Evolutionary conservation across 1,140 invertebrate species (phyloP), one percentile per base, ranked within the genome.

Genomic region (Steinernema feltiae): DNA sequence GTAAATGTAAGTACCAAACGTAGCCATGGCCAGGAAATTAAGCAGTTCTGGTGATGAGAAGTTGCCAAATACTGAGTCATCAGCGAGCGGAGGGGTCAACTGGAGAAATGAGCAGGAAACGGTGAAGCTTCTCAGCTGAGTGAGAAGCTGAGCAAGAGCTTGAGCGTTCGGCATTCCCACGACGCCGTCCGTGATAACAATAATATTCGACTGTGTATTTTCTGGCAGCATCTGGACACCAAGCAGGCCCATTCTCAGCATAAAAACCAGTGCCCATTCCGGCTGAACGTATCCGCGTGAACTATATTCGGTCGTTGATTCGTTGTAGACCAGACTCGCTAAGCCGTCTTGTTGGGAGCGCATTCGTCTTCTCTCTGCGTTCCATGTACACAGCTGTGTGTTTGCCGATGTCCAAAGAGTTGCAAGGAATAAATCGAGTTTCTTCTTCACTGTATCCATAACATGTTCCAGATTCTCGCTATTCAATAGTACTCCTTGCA

Each of bases 101-200:
- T 92, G 91, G 70, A 94, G 87, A 87, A 94, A 93, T 69, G 91
- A 93, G 82, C 92, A 92, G 1, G 91, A 89, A 70, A 93, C 91
- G 29, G 92, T 92, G 81, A 90, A 91, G 81, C 91, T 91, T 76
- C 92, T 89, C 46, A 94, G 87, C 85, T 93, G 92, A 72, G 90
- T 90, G 72, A 94, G 87, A 17, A 93, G 86, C 15, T 90, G 90
- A 81, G 94, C 92, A 79, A 93, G 89, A 46, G 91, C 89, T 79
- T 90, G 90, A 30, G 90, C 89, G 86, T 93, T 92, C 3, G 92
- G 91, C 21, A 92, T 89, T 74, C 91, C 91, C n/a, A 93, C 90
- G 71, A 93, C 90, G 1, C 92, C 92, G 88, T 94, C 92, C 18
- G 92, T 92, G 72, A 94, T 90, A 48, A 94, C 89, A 70, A 93